Conservation (phyloP, 2,797 vertebrate species). For the Phataginus tetradactyla region DNA sequence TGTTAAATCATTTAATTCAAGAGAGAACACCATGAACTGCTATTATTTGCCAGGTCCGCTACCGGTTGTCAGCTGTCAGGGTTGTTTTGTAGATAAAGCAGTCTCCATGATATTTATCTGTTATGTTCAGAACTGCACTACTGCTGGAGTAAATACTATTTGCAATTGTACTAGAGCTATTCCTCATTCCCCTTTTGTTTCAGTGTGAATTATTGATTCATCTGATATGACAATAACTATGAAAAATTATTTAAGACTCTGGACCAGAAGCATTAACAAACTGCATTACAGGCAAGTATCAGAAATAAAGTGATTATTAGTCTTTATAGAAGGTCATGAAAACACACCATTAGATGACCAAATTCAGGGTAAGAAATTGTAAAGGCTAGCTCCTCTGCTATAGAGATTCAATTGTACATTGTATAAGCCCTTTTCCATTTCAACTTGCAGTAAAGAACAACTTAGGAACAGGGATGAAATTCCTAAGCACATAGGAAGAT, state of each 20-base stretch:
- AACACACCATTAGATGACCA: not conserved
- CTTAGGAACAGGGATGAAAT: not conserved
- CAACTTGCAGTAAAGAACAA: not conserved
- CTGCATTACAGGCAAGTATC: not conserved
- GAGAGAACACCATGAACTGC: not conserved
- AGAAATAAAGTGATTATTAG: conserved; percentile 31
- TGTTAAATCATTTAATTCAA: conserved; percentile 27
- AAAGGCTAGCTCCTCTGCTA: not conserved
- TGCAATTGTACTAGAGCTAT: not conserved
- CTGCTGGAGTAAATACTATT: not conserved
- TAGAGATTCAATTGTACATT: not conserved
- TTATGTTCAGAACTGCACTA: not conserved
- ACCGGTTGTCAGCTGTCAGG: not conserved
- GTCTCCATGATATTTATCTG: not conserved
- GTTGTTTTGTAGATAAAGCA: conserved; percentile 13
- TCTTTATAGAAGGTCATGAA: not conserved
- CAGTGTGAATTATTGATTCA: not conserved
- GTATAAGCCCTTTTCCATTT: not conserved
- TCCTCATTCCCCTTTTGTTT: not conserved
- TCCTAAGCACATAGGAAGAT: not conserved
- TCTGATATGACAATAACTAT: not conserved
- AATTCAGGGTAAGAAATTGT: not conserved
- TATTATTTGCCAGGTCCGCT: not conserved
- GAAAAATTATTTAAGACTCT: not conserved
- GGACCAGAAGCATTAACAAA: not conserved